Evolutionary conservation across 2,113 vertebrate species (phyloP).

Genomic region (Thunnus maccoyii): DNA sequence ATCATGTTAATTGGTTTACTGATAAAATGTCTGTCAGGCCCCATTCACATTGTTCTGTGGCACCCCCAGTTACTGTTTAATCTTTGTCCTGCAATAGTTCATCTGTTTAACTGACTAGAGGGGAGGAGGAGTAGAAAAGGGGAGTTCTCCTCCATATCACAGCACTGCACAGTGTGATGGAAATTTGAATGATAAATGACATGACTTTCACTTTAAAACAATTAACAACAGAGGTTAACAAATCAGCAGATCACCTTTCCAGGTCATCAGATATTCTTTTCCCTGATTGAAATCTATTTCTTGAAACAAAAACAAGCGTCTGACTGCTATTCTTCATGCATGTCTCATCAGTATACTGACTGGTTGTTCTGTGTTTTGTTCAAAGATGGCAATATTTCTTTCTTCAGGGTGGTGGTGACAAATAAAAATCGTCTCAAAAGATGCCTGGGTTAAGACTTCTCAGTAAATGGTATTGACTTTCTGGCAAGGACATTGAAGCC

Average conservation of each 20-base stretch:
- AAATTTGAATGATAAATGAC: conserved; percentile 69
- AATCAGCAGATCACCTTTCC: conserved; percentile 31
- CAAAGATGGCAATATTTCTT: conserved; percentile 65
- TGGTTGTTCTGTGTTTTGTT: conserved; percentile 36
- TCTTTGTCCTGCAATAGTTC: conserved; percentile 78
- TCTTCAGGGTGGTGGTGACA: conserved; percentile 53
- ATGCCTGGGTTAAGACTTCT: conserved; percentile 65
- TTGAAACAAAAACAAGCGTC: conserved; percentile 41
- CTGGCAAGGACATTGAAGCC: conserved; percentile 80
- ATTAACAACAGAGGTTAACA: conserved; percentile 11
- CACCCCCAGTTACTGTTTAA: conserved; percentile 80
- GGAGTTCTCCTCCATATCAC: conserved; percentile 60
- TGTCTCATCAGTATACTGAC: conserved; percentile 4
- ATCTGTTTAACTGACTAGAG: conserved; percentile 78
- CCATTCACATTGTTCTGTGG: conserved; percentile 71
- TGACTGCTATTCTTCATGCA: conserved; percentile 45
- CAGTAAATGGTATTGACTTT: conserved; percentile 76
- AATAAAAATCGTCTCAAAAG: conserved; percentile 56
- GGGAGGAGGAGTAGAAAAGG: conserved; percentile 63
- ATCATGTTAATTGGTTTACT: conserved; percentile 85
- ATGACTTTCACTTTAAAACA: conserved; percentile 37
- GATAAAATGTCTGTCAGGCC: conserved; percentile 82
- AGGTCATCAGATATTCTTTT: conserved; percentile 49
- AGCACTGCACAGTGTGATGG: conserved; percentile 55
- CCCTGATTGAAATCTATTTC: conserved; percentile 50